Base-by-base conservation (phyloP, 2,888 invertebrate genomes). In the Aleiodes alternator region DNA sequence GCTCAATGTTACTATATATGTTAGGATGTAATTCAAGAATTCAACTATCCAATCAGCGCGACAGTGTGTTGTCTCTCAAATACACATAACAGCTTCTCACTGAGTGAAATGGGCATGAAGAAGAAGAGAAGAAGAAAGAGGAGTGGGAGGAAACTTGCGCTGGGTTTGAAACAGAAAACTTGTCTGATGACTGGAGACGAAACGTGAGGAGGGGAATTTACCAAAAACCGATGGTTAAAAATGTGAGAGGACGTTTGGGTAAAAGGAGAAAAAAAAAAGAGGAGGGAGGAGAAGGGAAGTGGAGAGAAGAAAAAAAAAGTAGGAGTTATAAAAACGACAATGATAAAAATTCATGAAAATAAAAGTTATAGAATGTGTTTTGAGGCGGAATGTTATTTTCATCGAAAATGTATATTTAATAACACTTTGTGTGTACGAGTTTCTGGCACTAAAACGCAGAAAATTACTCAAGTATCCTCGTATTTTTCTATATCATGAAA, bases 11-110 rank as follows among this genome's bases (percentile, higher is more conserved):
- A 76, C 82, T 81, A 82, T 82, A 83, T 83, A 82, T 81, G 81
- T 82, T 80, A 79, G 80, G 81, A 82, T 83, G 82, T 82, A 84
- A 84, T 84, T 84, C 83, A 83, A 84, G 84, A 83, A 80, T 83
- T 82, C 80, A 81, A 83, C 81, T 82, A 82, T 82, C 83, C 81
- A 82, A 82, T 82, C 82, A 81, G 80, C 80, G 81, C 77, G 80
- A 78, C 79, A 79, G 68, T 11, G 68, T 11, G n/a, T 31, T 64
- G 64, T 48, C 64, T 29, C 68, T 68, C 68, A 68, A 68, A 68
- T 68, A 51, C 68, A 51, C n/a, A n/a, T n/a, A n/a, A n/a, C 53
- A 43, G 38, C 53, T 53, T 43, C 34, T 43, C 55, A 11, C 23
- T 61, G 55, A 72, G 55, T 51, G 16, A 55, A 12, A 55, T 12